Evolutionary conservation across 2,888 invertebrate species (phyloP).

Genomic region (Auanema sp.): DNA sequence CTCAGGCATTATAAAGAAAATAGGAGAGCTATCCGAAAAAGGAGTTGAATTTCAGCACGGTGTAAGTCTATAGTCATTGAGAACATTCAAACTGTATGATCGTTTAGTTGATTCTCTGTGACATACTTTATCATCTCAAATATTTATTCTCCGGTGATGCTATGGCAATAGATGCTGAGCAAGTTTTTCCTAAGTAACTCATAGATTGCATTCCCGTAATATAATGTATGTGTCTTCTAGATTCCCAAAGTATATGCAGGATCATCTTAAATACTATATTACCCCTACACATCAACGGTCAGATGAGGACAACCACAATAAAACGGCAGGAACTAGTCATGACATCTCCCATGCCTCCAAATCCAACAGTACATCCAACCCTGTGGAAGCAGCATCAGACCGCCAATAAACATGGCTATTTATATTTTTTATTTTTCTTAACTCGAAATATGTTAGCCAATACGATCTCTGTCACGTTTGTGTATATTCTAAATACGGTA

Average conservation of each 20-base stretch:
- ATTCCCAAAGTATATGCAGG: slow-evolving; percentile 27
- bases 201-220: not conserved
- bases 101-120: slow-evolving; percentile 37
- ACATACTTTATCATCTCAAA: slow-evolving; percentile 67
- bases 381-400: not conserved
- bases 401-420: not conserved
- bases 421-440: not conserved
- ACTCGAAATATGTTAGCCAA: not conserved
- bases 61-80: slow-evolving; percentile 6
- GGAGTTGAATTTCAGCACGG: slow-evolving; percentile 34
- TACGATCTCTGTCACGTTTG: not conserved
- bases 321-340: not conserved
- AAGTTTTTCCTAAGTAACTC: slow-evolving; percentile 25
- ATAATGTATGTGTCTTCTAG: slow-evolving; percentile 2
- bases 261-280: slow-evolving; percentile 31
- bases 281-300: slow-evolving; percentile 17
- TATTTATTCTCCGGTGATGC: slow-evolving; percentile 69
- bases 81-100: no score
- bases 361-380: not conserved
- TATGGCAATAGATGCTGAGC: slow-evolving; percentile 24
- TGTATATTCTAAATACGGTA: not conserved
- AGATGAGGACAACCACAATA: slow-evolving; percentile 10
- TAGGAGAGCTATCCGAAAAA: slow-evolving; percentile 25
- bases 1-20: slow-evolving; percentile 17
- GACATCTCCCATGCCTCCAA: no score